Base-by-base conservation (phyloP, 2,113 vertebrate genomes). In the Tapirus terrestris region DNA sequence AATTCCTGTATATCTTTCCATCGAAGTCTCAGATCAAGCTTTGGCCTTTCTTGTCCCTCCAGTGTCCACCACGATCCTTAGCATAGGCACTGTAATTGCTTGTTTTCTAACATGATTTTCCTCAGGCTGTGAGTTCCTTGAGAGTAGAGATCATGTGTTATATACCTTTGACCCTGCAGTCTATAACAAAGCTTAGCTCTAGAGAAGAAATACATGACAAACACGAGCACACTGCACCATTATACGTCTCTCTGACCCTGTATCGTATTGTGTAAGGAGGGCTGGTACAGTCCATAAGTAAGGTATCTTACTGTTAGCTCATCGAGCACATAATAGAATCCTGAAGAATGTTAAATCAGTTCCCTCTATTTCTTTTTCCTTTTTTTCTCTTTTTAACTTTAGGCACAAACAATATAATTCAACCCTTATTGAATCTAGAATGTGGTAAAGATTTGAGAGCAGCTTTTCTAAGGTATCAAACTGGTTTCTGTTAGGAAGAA, bases 61-160 rank as follows among this genome's bases (percentile, higher is more conserved):
- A 39, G n/a, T 25, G 20, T 65, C 43, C 5, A 89, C 31, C 81
- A 27, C 48, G 25, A 36, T 5, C 58, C 27, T 89, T 84, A 72
- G 3, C 48, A 88, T 1, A 39, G 60, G 21, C 56, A 9, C 1
- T 29, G 25, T 75, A 76, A 83, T 39, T 92, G 27, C 61, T 92
- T 88, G 33, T 61, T 91, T 88, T 60, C 58, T 92, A 60, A 45
- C 67, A 33, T n/a, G 8, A 68, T 68, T 53, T 91, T n/a, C 31
- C 85, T 95, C 8, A 31, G 53, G 29, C 20, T 77, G 1, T 77
- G 85, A 85, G 43, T 48, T 70, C 67, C 67, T 56, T 75, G 53
- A 75, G 75, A 80, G n/a, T 43, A 76, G 53, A 58, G 58, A 63
- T 29, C n/a, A 9, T 5, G 0, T 45, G 29, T 81, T 91, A 63